Conservation (phyloP, 2,888 invertebrate species). For the Hirtodrosophila confusa region DNA sequence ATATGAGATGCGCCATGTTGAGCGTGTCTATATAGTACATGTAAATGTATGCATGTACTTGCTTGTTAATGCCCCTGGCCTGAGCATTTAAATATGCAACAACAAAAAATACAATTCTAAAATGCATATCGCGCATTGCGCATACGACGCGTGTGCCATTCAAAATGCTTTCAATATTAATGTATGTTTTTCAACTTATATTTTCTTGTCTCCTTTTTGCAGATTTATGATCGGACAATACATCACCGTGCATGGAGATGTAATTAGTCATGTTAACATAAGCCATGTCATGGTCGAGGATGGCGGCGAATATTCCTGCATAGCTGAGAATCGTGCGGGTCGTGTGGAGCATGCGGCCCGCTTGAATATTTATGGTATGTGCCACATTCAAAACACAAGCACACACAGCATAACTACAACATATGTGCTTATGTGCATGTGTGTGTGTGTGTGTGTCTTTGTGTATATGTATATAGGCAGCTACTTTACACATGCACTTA, state of each 20-base stretch:
- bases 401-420: constrained; percentile 15
- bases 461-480: constrained; percentile 29
- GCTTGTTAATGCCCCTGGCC: constrained; percentile 59
- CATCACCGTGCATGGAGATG: constrained; percentile 91
- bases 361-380: constrained; percentile 91
- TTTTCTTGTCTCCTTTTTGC: constrained; percentile 43
- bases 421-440: constrained; percentile 8
- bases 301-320: constrained; percentile 92
- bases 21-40: constrained; percentile 28
- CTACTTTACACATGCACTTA: constrained; percentile 76
- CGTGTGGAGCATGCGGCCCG: constrained; percentile 89
- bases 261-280: constrained; percentile 93
- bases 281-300: constrained; percentile 91
- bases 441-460: constrained; percentile 25
- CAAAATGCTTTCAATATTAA: constrained; percentile 63
- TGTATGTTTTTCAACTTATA: constrained; percentile 22
- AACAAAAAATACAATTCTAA: constrained; percentile 45
- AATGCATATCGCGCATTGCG: constrained; percentile 63
- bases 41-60: constrained; percentile 27
- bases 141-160: constrained; percentile 45
- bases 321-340: constrained; percentile 91
- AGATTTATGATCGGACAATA: constrained; percentile 92
- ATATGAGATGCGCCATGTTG: constrained; percentile 64
- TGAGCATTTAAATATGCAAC: constrained; percentile 61
- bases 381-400: constrained; percentile 45